A percentile compares a stretch with the other conserved stretches of the same genome.
Conservation (phyloP, 2,888 invertebrate species). For the Isoperla grammatica region DNA sequence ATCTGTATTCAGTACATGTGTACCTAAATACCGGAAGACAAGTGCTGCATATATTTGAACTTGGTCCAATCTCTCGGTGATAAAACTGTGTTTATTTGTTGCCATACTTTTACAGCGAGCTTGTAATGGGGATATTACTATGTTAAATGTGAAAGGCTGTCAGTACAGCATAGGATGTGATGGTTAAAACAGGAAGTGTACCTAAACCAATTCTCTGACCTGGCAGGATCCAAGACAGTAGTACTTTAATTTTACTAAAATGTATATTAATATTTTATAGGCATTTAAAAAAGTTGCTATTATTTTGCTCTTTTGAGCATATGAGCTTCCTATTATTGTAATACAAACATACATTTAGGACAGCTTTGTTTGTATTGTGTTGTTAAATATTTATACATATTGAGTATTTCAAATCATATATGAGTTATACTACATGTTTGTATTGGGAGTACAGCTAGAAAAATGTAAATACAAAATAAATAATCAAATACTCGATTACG, state of each 20-base stretch:
- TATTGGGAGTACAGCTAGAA: neutral
- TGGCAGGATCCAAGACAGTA: slow-evolving; percentile 8
- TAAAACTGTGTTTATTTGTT: too few species aligned
- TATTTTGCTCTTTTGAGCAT: neutral
- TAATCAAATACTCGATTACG: too few species aligned
- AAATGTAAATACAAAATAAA: neutral
- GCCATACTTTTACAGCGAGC: too few species aligned
- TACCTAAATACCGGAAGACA: too few species aligned
- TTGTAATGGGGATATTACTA: too few species aligned
- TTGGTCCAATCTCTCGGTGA: too few species aligned
- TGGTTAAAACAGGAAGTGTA: too few species aligned
- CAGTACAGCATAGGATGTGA: too few species aligned
- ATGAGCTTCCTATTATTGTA: neutral
- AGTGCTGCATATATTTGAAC: too few species aligned
- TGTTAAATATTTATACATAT: neutral
- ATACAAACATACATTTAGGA: neutral
- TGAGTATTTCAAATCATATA: neutral
- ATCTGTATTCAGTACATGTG: too few species aligned
- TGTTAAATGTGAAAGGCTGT: too few species aligned
- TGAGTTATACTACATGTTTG: neutral
- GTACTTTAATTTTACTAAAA: neutral
- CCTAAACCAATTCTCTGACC: too few species aligned
- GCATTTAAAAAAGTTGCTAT: neutral
- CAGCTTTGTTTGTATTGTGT: neutral
- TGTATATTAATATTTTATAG: neutral